phyloP scores from a whole-genome alignment of 2,888 invertebrate genomes.

The Chouioia cunea region DNA sequence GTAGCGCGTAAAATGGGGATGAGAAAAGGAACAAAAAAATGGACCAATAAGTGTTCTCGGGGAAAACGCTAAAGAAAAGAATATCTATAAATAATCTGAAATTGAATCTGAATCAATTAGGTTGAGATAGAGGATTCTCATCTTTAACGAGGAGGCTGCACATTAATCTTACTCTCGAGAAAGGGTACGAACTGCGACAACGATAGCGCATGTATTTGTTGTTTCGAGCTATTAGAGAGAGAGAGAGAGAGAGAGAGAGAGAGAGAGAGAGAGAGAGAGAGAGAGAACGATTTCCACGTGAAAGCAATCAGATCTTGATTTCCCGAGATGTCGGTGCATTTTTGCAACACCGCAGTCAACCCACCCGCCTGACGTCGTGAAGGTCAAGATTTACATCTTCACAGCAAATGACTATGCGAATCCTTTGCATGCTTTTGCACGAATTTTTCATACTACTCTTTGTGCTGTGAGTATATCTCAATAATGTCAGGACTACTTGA shows the following conservation, averaged over 20 bases:
- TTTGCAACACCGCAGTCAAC: too few species aligned
- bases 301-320: neutral
- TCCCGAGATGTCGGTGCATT: too few species aligned
- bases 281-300: neutral
- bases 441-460: too few species aligned
- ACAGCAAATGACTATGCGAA: neutral
- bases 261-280: neutral
- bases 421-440: too few species aligned
- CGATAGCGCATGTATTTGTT: neutral
- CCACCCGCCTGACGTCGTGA: neutral
- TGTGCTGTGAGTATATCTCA: too few species aligned
- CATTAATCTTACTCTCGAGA: conserved; percentile 28
- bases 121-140: conserved; percentile 13
- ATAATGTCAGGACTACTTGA: too few species aligned
- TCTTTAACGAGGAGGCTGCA: conserved; percentile 31
- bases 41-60: conserved; percentile 15
- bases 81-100: conserved; percentile 31
- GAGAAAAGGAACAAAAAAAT: neutral
- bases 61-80: neutral
- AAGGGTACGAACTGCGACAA: too few species aligned
- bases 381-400: conserved; percentile 25
- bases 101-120: conserved; percentile 44
- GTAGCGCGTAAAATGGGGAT: too few species aligned
- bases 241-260: neutral
- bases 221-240: neutral